Percentiles rank a stretch among this genome's conserved stretches.
Conservation (phyloP, 2,797 vertebrate genomes). For the Clangula hyemalis region DNA sequence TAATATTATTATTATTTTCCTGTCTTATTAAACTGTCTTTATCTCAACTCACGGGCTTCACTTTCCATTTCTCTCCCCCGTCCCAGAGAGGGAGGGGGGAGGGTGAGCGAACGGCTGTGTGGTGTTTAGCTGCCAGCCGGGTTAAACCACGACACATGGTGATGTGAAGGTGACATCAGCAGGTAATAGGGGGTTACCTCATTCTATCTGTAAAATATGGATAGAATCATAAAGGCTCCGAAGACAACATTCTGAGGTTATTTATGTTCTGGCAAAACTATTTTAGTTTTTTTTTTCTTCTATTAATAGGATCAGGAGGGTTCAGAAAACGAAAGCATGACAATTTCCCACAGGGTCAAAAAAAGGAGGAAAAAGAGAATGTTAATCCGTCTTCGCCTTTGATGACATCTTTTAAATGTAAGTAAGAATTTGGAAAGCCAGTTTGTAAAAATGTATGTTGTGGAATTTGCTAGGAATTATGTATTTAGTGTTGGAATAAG, state of each 20-base stretch:
- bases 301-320: constrained; percentile 78
- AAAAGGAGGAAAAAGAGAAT: constrained; percentile 74
- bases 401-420: constrained; percentile 88
- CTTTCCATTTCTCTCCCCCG: too few species aligned
- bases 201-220: not conserved
- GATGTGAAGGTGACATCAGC: not conserved
- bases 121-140: too few species aligned
- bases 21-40: too few species aligned
- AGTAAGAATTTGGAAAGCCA: constrained; percentile 40
- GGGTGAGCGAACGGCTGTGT: too few species aligned
- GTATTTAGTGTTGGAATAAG: not conserved
- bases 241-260: not conserved
- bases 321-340: constrained; percentile 85
- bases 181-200: not conserved
- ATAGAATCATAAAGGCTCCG: not conserved
- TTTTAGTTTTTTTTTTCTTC: not conserved
- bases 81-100: too few species aligned
- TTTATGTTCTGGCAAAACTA: not conserved
- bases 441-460: not conserved
- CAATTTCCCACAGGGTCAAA: constrained; percentile 75
- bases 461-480: not conserved
- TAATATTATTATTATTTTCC: too few species aligned
- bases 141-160: too few species aligned
- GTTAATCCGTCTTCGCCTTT: constrained; percentile 81
- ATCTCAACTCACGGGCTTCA: too few species aligned